phyloP scores from a whole-genome alignment of 1,140 invertebrate genomes.

The Eubasilissa regina region DNA sequence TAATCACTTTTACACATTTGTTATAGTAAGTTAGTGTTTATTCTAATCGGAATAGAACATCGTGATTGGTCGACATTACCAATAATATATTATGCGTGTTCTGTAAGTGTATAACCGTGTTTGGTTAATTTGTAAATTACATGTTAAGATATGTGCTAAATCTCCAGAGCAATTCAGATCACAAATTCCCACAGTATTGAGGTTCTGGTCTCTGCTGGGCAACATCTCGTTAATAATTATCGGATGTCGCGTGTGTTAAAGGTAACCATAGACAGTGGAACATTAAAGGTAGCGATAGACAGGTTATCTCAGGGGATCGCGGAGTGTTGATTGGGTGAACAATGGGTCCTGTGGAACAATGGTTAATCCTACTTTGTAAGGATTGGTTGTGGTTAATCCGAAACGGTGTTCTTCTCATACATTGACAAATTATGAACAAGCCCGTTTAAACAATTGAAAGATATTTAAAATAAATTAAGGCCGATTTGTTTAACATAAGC shows the following conservation, averaged over 20 bases:
- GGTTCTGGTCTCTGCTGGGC: background rate
- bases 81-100: constrained; percentile 15
- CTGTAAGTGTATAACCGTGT: constrained; percentile 22
- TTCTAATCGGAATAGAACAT: no score
- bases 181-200: constrained; percentile 15
- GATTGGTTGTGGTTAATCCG: constrained; percentile 1
- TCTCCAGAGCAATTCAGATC: constrained; percentile 4
- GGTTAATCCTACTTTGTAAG: constrained; percentile 7
- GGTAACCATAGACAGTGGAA: constrained; percentile 10
- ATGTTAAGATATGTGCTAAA: background rate
- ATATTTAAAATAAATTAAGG: no score
- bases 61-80: background rate
- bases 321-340: constrained; percentile 23
- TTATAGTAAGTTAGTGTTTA: no score
- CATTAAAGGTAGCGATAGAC: constrained; percentile 32
- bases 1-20: no score
- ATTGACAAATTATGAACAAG: no score
- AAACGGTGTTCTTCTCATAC: no score
- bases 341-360: background rate
- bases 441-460: no score
- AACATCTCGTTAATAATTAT: constrained; percentile 33
- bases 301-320: constrained; percentile 9
- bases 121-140: constrained; percentile 33
- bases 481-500: no score
- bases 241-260: constrained; percentile 32